These are phyloP conservation scores for Microplitis manilae DNA, from an alignment of 2,888 invertebrate species.

Conservation along the genomic window DNA sequence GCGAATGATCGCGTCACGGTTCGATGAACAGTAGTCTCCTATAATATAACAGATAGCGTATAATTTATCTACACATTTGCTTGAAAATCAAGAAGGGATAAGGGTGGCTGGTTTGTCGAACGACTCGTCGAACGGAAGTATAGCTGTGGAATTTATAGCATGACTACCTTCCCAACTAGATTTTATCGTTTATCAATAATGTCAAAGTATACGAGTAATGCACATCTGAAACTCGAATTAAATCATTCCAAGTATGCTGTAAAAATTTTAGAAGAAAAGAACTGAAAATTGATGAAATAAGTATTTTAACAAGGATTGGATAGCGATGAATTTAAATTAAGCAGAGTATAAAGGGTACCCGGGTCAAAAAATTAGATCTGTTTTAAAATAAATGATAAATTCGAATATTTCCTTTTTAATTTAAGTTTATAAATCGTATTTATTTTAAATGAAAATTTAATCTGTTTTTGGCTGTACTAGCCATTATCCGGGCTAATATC, in stretches of 20 bases:
- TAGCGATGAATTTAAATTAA: conserved; percentile 27
- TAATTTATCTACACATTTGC: conserved; percentile 35
- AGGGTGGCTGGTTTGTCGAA: conserved; percentile 61
- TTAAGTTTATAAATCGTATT: too few relatives aligned
- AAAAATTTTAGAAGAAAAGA: background rate
- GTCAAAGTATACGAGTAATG: conserved; percentile 44
- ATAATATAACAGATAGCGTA: conserved; percentile 34
- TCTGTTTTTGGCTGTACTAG: too few relatives aligned
- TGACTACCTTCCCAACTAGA: conserved; percentile 56
- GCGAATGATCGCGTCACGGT: conserved; percentile 49
- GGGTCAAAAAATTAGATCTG: too few relatives aligned
- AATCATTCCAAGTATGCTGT: background rate
- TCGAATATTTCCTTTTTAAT: too few relatives aligned
- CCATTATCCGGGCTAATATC: too few relatives aligned
- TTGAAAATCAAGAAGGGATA: conserved; percentile 21
- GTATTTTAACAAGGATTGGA: background rate
- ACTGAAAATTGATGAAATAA: background rate
- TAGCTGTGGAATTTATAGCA: conserved; percentile 60
- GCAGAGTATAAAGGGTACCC: conserved; percentile 38
- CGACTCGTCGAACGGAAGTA: conserved; percentile 64
- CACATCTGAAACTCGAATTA: background rate
- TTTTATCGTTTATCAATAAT: conserved; percentile 68
- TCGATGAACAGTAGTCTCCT: conserved; percentile 34
- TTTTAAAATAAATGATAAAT: too few relatives aligned
- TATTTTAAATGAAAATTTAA: too few relatives aligned